These are phyloP conservation scores for Leptothorax acervorum DNA, from an alignment of 2,888 invertebrate species.

Conservation along the genomic window DNA sequence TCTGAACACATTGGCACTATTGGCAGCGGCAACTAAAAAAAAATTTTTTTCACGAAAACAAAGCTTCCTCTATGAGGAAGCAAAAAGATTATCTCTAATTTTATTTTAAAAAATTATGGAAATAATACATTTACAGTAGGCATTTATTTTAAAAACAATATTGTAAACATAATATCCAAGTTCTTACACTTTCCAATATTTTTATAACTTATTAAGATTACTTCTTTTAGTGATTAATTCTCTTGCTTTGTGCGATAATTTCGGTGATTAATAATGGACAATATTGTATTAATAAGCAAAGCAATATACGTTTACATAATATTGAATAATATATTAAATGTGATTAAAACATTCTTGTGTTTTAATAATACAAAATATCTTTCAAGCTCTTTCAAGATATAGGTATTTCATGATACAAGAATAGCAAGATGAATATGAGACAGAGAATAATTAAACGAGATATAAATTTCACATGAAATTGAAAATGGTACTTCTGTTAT, in stretches of 20 bases:
- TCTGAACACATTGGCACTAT: too few species aligned
- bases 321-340: neutral
- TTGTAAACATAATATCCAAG: neutral
- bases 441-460: constrained; percentile 12
- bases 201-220: neutral
- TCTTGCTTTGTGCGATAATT: neutral
- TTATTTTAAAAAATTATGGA: neutral
- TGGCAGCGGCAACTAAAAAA: too few species aligned
- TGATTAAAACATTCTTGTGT: neutral
- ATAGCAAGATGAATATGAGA: neutral
- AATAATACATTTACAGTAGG: neutral
- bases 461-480: constrained; percentile 4
- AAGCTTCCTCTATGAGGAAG: too few species aligned
- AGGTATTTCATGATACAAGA: neutral
- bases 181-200: neutral
- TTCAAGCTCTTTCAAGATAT: neutral
- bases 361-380: constrained; percentile 28
- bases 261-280: neutral
- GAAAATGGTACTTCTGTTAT: neutral
- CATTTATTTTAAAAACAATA: neutral
- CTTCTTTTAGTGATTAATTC: neutral
- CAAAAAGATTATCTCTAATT: neutral
- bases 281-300: neutral
- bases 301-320: neutral
- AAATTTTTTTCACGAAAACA: too few species aligned